phyloP scores from a whole-genome alignment of 2,888 invertebrate species.

The Pristionchus mayeri region DNA sequence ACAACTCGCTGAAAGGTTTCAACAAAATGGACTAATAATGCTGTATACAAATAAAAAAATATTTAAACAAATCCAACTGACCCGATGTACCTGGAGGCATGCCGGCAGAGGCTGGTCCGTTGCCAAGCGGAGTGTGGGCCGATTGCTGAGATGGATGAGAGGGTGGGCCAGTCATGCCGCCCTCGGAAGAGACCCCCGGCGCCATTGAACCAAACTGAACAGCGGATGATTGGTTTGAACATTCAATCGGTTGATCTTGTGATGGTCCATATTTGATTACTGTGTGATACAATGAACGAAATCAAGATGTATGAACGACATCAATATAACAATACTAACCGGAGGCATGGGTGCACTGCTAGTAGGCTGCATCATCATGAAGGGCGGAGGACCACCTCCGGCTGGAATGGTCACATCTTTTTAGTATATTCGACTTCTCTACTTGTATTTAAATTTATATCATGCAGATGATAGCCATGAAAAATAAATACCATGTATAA shows the following conservation, averaged over 20 bases:
- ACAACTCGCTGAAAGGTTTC: background rate
- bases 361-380: slow-evolving; percentile 47
- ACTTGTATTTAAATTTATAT: too few species aligned
- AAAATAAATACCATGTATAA: too few species aligned
- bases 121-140: slow-evolving; percentile 38
- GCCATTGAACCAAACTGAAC: background rate
- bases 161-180: slow-evolving; percentile 29
- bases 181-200: background rate
- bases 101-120: slow-evolving; percentile 40
- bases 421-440: background rate
- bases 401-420: background rate
- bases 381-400: slow-evolving; percentile 38
- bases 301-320: too few species aligned
- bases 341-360: slow-evolving; percentile 26
- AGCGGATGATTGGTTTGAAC: too few species aligned
- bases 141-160: slow-evolving; percentile 39
- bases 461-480: too few species aligned
- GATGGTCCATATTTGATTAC: background rate
- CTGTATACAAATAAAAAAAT: background rate
- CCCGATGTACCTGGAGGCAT: slow-evolving; percentile 18
- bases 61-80: background rate
- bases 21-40: background rate
- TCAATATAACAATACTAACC: too few species aligned
- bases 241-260: too few species aligned
- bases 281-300: too few species aligned